A percentile compares a stretch with the other conserved stretches of the same genome.
These are phyloP conservation scores for Nasua narica DNA, from an alignment of 2,797 vertebrate genomes.

Conservation along the genomic window DNA sequence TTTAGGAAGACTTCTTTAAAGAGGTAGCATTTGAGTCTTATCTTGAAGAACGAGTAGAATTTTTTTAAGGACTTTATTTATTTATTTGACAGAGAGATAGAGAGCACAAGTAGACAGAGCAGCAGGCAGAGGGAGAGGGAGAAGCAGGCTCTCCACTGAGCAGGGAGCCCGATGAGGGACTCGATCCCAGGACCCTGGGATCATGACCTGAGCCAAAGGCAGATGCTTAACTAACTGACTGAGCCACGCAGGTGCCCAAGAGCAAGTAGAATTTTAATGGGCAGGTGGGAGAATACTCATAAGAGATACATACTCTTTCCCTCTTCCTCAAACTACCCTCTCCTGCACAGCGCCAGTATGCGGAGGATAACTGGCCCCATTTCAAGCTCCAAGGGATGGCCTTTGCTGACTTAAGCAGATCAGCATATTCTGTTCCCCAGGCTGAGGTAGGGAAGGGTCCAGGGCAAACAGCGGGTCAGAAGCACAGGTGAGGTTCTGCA, in stretches of 20 bases:
- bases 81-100: too few relatives aligned
- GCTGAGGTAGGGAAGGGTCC: neutral
- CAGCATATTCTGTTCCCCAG: neutral
- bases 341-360: neutral
- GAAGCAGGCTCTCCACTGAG: too few relatives aligned
- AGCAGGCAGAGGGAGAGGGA: too few relatives aligned
- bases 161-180: too few relatives aligned
- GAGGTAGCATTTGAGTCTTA: neutral
- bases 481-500: neutral
- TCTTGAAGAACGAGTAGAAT: neutral
- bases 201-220: too few relatives aligned
- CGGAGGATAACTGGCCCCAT: neutral
- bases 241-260: neutral
- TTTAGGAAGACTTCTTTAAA: conserved; percentile 25
- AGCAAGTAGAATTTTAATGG: conserved; percentile 9
- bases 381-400: neutral
- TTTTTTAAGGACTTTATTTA: neutral
- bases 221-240: too few relatives aligned
- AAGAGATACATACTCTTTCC: neutral
- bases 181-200: too few relatives aligned
- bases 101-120: too few relatives aligned
- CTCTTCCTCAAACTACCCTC: neutral
- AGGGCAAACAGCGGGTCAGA: neutral
- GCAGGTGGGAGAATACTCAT: neutral
- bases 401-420: neutral